Base-by-base conservation (phyloP, 2,113 vertebrate species). In the Phasianus colchicus region DNA sequence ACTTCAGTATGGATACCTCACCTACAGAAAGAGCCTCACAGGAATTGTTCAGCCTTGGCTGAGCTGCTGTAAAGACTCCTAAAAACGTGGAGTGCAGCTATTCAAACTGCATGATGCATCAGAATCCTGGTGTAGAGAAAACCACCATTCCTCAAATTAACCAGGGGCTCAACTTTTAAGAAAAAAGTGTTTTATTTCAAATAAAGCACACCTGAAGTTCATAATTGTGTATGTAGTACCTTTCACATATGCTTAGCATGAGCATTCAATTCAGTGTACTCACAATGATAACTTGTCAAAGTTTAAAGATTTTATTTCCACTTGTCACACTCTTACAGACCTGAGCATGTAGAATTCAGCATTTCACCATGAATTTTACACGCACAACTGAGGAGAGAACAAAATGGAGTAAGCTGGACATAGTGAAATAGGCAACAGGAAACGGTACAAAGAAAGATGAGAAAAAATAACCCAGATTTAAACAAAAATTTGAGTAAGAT, bases 61-160 rank as follows among this genome's bases (percentile, higher is more conserved):
- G 45, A 83, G n/a, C 32, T 78, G 47, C 65, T 67, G 19, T 0
- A 0, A 29, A 36, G n/a, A 29, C 24, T 70, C 15, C 13, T 54
- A 74, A 71, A 92, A 86, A 32, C 3, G 17, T 6, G 36, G 29
- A 72, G 13, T n/a, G 34, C 19, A 34, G 3, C 75, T 82, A 61
- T 2, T 60, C 40, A 87, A 64, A 70, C 9, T 16, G 9, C 20
- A 27, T 8, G 3, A 85, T 30, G 17, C 27, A 36, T 22, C 11
- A 52, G 0, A 5, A 27, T 57, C 5, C 27, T 1, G 2, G 29
- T 6, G n/a, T 6, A 0, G 7, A 29, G 61, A 83, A 76, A 88
- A 83, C 3, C 13, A 25, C 80, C 64, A 66, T 3, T 3, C 11
- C 18, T 38, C 64, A 50, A 78, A 71, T 55, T 61, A 75, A 66